Evolutionary conservation across 2,888 invertebrate genomes (phyloP).

Genomic region (Imbricaverruca yamaguchii): DNA sequence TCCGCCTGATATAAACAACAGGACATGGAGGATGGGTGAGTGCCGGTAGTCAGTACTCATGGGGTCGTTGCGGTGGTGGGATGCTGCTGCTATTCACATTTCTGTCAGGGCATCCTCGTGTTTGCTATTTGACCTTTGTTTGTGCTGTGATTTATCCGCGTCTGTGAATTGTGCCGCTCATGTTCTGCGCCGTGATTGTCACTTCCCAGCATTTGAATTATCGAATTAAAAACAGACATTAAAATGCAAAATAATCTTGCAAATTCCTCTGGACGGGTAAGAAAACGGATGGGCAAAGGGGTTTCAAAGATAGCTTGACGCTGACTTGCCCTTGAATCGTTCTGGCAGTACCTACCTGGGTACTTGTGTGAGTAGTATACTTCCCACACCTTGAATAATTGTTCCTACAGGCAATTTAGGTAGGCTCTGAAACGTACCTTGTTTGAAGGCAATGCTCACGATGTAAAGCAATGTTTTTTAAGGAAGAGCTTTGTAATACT

Average conservation of each 20-base stretch:
- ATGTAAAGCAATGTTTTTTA: too few species aligned
- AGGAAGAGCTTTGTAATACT: too few species aligned
- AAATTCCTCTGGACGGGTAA: constrained; percentile 6
- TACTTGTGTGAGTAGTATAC: too few species aligned
- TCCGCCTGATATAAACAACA: neutral
- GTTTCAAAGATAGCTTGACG: too few species aligned
- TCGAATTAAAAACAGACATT: neutral
- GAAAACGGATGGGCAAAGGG: neutral
- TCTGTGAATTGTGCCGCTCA: neutral
- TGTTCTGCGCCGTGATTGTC: neutral
- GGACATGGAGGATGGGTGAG: constrained; percentile 13
- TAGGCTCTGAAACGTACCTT: too few species aligned
- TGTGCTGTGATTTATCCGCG: neutral
- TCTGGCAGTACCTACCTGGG: too few species aligned
- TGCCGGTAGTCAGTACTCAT: neutral
- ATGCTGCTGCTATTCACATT: neutral
- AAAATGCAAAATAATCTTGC: constrained; percentile 8
- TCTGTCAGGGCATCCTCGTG: neutral
- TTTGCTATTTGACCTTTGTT: neutral
- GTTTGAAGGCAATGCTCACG: too few species aligned
- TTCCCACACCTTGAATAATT: too few species aligned
- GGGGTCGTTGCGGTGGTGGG: neutral
- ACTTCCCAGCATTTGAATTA: neutral
- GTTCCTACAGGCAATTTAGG: too few species aligned
- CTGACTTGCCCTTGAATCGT: too few species aligned